These are phyloP conservation scores for Campylomormyrus tamandua DNA, from an alignment of 2,113 vertebrate genomes.

Conservation along the genomic window DNA sequence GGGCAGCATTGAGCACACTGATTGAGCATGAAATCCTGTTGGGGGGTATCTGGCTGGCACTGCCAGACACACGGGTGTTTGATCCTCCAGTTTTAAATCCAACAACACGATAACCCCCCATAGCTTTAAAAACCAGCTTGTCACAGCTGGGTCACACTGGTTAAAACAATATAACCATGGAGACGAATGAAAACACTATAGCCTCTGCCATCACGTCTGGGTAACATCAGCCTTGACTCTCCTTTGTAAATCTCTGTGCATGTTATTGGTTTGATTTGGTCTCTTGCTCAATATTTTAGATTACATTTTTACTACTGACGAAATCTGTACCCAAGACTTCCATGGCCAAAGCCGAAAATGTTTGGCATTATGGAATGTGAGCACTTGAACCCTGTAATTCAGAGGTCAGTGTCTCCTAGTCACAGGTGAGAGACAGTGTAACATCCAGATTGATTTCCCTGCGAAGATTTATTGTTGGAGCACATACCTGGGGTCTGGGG, in stretches of 20 bases:
- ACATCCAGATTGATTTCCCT: background rate
- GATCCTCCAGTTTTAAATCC: background rate
- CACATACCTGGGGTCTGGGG: background rate
- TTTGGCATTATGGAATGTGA: background rate
- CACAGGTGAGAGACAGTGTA: background rate
- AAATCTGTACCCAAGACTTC: background rate
- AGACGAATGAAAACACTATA: background rate
- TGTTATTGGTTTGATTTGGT: background rate
- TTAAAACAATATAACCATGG: background rate
- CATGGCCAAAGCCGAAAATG: background rate
- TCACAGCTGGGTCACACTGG: background rate
- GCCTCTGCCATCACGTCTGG: background rate
- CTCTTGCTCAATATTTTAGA: background rate
- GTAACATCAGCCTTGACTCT: background rate
- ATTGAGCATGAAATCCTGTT: background rate
- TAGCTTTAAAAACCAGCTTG: constrained; percentile 14
- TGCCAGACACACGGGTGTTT: background rate
- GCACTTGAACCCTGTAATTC: background rate
- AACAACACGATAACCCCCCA: background rate
- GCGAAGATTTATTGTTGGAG: background rate
- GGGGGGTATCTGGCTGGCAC: background rate
- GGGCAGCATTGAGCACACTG: constrained; percentile 2
- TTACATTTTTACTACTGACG: background rate
- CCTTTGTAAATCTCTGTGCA: background rate
- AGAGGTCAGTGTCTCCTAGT: background rate